Evolutionary conservation across 1,140 invertebrate species (phyloP), one percentile per base, ranked within the genome.

Genomic region (Stegodyphus dumicola): DNA sequence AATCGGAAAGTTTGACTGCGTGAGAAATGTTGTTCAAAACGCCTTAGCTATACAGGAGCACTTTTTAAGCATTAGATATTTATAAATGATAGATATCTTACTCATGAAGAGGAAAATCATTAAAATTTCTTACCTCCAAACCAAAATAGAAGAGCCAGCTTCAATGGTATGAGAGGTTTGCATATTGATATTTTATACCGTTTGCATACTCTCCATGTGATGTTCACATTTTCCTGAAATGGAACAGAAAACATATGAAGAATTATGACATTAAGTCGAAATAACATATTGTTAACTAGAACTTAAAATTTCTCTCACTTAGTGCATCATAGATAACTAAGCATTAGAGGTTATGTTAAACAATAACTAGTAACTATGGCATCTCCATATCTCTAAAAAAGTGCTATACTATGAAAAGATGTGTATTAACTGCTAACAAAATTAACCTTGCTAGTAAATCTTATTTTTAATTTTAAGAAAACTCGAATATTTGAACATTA

Each of bases 121-220:
- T 49, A n/a, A 52, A 15, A 11, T 64, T 7, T 6, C 33, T 77
- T 85, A 85, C 83, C 83, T 60, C 83, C 83, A 77, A 11, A 85
- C 73, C 74, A 85, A 11, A 77, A 71, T 15, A 85, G 77, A 9
- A 85, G 52, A 54, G 73, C 73, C 6, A 76, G 13, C 51, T 85
- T 85, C 65, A 85, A 6, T 0, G 83, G 74, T 48, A 85, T 77
- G 15, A 85, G 17, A 60, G 83, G 83, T 33, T 85, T 85, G 66
- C 70, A 77, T 11, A 85, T 85, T 5, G 74, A 33, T 83, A 83
- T 83, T 15, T 17, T 66, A n/a, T 11, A 83, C 48, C 53, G 6
- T 67, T 54, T 83, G 69, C 60, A 83, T 15, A 83, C 51, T 10
- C 13, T 17, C 10, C 74, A 18, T 4, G 56, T 83, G 51, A 83